Evolutionary conservation across 2,113 vertebrate species (phyloP).

Genomic region (Pelobates fuscus): DNA sequence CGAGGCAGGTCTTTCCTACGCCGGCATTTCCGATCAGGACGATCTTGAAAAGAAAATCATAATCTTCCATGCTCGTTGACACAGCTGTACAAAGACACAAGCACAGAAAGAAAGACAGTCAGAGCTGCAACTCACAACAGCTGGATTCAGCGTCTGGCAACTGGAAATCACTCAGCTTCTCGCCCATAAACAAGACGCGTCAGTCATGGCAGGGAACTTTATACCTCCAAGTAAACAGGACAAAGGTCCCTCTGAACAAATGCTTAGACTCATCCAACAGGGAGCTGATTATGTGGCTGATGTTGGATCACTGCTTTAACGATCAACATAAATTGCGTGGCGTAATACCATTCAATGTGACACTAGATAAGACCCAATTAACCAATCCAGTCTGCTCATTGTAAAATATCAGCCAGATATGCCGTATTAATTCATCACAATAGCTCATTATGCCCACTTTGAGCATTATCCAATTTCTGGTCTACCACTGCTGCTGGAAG

Average conservation of each 20-base stretch:
- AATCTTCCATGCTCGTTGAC: conserved; percentile 99
- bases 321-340: too few relatives aligned
- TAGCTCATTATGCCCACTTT: too few relatives aligned
- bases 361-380: too few relatives aligned
- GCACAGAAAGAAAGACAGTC: background rate
- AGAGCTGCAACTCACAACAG: background rate
- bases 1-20: conserved; percentile 97
- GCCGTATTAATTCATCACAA: too few relatives aligned
- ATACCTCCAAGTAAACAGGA: conserved; percentile 59
- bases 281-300: too few relatives aligned
- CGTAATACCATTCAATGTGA: too few relatives aligned
- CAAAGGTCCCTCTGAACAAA: conserved; percentile 49
- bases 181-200: background rate
- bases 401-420: too few relatives aligned
- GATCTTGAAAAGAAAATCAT: conserved; percentile 99
- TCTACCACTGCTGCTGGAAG: too few relatives aligned
- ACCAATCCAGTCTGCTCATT: too few relatives aligned
- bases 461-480: too few relatives aligned
- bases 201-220: conserved; percentile 55
- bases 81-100: conserved; percentile 69
- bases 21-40: conserved; percentile 99
- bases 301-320: too few relatives aligned
- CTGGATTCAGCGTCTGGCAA: background rate
- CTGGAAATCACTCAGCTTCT: background rate
- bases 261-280: too few relatives aligned